Base-by-base conservation (phyloP, 92 coral and sea anemone genomes). In the Epizoanthus stellaris region DNA sequence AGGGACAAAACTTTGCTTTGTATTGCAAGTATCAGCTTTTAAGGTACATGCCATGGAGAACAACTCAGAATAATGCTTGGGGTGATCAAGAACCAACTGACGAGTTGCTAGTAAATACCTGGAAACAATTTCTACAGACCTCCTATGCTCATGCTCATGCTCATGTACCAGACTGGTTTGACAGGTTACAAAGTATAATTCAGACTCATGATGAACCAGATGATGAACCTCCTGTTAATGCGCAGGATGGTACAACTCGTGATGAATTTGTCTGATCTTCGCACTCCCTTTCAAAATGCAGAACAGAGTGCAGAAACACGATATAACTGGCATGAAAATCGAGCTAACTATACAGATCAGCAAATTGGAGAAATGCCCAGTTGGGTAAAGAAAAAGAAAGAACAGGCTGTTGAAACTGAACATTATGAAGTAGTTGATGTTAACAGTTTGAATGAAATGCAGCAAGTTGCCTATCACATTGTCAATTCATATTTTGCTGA, bases 41-140 rank as follows among this genome's bases (percentile, higher is more conserved):
- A 34, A 91, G 77, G 60, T 91, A 85, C 72, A 89, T 82, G 79
- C 92, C 90, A 73, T 89, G 95, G 90, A 56, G 61, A 82, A 81
- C 73, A 73, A 76, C 81, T 60, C 93, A 81, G 73, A 84, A 87
- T 61, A 59, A 90, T 87, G 91, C 86, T 15, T 90, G 91, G 88
- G 73, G 71, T 39, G 63, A 63, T 85, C 69, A 40, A 52, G 64
- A 77, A 68, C 76, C 91, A 17, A 49, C 57, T 68, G 91, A 85
- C 65, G n/a, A 54, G 13, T 64, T 71, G 13, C 85, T 30, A 73
- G 75, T 87, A 36, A 79, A 21, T 67, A 38, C 71, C 57, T 84
- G 88, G 88, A 68, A 34, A 13, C 20, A 84, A 9, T 73, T 84
- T 62, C 60, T 80, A 58, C 53, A 47, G 6, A 74, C 80, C 9